Evolutionary conservation across 92 coral and sea anemone genomes (phyloP).

Genomic region (Parazoanthus swiftii): DNA sequence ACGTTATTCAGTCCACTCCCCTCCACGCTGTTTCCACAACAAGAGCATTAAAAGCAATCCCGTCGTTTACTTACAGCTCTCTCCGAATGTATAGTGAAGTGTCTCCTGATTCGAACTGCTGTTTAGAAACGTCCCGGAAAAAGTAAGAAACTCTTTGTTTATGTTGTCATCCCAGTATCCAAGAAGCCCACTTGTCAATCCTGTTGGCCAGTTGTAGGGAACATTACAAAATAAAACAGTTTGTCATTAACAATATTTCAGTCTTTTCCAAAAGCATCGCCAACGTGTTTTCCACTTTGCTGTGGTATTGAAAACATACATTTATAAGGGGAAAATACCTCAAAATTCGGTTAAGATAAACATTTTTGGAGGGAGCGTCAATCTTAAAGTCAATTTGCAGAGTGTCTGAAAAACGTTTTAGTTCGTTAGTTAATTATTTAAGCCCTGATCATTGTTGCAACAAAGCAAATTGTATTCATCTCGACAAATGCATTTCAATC

Average conservation of each 20-base stretch:
- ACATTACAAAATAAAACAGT: too few relatives aligned
- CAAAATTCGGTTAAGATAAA: too few relatives aligned
- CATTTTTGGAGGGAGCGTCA: too few relatives aligned
- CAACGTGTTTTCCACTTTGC: too few relatives aligned
- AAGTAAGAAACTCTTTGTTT: slow-evolving; percentile 57
- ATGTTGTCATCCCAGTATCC: slow-evolving; percentile 64
- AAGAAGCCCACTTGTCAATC: slow-evolving; percentile 63
- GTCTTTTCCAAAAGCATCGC: not conserved
- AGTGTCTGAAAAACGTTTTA: too few relatives aligned
- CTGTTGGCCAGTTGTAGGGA: slow-evolving; percentile 25
- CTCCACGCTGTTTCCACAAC: not conserved
- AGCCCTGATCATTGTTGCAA: too few relatives aligned
- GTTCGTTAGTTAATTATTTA: too few relatives aligned
- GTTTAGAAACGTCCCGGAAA: slow-evolving; percentile 52
- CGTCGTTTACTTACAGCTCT: slow-evolving; percentile 52
- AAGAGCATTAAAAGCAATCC: not conserved
- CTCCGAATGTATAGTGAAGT: slow-evolving; percentile 63
- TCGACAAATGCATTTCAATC: too few relatives aligned
- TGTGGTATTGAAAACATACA: not conserved
- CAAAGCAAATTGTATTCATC: too few relatives aligned
- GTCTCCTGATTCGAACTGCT: slow-evolving; percentile 37
- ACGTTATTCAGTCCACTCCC: too few relatives aligned
- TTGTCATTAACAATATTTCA: not conserved
- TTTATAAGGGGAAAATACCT: not conserved
- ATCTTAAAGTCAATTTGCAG: too few relatives aligned